Percentiles rank a stretch among this genome's conserved stretches.
Evolutionary conservation across 2,113 vertebrate species (phyloP).

Genomic region (Zosterops hypoxanthus): DNA sequence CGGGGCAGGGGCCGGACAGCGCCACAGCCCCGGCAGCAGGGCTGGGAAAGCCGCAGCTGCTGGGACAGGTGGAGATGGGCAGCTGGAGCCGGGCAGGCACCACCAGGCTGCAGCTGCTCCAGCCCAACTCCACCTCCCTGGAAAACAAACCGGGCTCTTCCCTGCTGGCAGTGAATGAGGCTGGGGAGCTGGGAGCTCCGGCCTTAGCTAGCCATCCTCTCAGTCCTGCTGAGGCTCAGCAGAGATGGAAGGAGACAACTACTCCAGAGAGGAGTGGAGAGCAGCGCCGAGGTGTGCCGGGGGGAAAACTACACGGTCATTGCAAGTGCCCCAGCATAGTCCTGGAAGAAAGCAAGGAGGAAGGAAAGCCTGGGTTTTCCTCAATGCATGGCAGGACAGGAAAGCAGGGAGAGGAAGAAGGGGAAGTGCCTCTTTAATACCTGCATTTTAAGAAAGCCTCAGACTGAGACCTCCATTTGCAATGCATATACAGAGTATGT

Average conservation of each 20-base stretch:
- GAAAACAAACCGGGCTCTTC: background rate
- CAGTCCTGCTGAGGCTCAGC: background rate
- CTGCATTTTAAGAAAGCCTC: background rate
- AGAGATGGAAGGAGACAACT: background rate
- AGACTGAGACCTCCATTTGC: background rate
- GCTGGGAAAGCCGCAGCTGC: conserved; percentile 28
- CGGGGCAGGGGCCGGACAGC: background rate
- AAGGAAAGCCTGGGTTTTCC: background rate
- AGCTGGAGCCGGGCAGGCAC: background rate
- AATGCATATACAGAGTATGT: background rate
- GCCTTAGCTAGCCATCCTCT: background rate
- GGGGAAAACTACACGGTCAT: background rate
- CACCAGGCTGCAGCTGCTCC: conserved; percentile 55
- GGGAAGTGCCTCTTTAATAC: background rate
- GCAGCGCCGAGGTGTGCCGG: background rate
- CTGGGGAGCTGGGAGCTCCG: rapidly evolving
- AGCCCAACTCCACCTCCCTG: background rate
- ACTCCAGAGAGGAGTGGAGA: background rate
- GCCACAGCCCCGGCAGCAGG: background rate
- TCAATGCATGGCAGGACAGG: background rate
- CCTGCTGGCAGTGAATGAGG: background rate
- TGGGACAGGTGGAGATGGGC: conserved; percentile 39
- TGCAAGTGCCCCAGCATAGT: background rate
- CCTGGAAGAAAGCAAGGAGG: background rate
- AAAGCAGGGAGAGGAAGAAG: background rate